Evolutionary conservation across 2,797 vertebrate genomes (phyloP).

Genomic region (Melanitta fusca): DNA sequence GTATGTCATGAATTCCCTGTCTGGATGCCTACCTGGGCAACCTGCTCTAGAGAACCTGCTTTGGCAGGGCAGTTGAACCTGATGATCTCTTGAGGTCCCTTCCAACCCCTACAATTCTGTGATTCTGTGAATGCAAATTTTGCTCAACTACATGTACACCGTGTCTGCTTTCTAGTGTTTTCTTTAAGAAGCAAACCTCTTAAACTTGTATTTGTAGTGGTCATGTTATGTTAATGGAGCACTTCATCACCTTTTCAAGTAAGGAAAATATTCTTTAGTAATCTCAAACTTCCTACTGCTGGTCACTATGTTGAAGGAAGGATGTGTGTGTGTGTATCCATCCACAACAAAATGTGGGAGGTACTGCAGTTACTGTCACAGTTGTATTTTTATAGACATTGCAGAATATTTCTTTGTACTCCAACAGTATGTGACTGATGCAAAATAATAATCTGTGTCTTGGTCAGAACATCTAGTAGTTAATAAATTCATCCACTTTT

Average conservation of each 20-base stretch:
- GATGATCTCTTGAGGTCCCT: no score
- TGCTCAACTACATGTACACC: no score
- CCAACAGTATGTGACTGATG: neutral
- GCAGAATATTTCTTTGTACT: neutral
- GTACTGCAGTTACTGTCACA: neutral
- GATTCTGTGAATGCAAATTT: neutral
- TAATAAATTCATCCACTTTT: neutral
- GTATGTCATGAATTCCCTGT: no score
- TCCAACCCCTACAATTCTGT: no score
- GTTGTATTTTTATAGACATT: neutral
- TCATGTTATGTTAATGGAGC: neutral
- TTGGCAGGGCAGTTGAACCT: no score
- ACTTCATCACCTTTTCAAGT: neutral
- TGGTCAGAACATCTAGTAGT: neutral
- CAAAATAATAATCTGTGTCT: neutral
- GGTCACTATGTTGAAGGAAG: neutral
- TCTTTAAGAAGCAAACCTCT: neutral
- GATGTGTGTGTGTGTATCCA: neutral
- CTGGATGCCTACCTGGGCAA: no score
- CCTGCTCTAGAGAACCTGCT: no score
- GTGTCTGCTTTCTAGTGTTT: neutral
- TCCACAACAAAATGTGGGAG: neutral
- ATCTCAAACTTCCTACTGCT: neutral
- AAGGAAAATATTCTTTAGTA: neutral
- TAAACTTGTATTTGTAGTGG: neutral